These are phyloP conservation scores for Galagoides demidoff DNA, from an alignment of 2,797 vertebrate species.

Conservation along the genomic window DNA sequence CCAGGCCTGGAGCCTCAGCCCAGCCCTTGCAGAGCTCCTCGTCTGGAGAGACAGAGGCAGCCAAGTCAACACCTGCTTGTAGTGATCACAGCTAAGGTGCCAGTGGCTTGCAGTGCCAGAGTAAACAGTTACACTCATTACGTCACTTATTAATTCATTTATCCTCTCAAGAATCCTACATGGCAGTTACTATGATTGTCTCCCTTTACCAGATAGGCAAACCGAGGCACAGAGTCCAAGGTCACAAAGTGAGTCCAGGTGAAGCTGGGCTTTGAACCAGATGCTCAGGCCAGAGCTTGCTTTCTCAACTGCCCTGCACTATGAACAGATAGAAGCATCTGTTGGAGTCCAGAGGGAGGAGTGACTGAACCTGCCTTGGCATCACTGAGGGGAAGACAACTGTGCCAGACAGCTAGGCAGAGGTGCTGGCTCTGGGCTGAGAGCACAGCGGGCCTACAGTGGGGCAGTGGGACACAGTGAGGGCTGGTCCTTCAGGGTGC, in stretches of 20 bases:
- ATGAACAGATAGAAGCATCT: background rate
- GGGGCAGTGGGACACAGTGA: background rate
- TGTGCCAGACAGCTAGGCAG: background rate
- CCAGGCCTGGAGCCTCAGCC: background rate
- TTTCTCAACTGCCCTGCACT: fast-evolving
- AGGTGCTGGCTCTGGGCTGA: background rate
- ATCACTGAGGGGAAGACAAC: background rate
- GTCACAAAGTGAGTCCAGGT: background rate
- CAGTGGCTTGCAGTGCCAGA: fast-evolving
- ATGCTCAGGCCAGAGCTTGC: background rate
- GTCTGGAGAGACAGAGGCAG: background rate
- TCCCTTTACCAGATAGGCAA: background rate
- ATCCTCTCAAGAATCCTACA: background rate
- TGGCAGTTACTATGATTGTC: background rate
- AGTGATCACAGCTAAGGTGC: background rate
- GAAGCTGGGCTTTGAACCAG: background rate
- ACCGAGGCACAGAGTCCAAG: background rate
- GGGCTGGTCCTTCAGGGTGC: fast-evolving
- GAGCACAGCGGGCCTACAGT: background rate
- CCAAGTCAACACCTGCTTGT: background rate
- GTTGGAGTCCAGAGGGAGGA: background rate
- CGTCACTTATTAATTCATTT: no score
- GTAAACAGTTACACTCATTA: background rate
- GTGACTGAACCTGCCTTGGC: background rate
- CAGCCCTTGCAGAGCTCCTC: no score